These are phyloP conservation scores for Xiphias gladius DNA, from an alignment of 2,113 vertebrate species.

Conservation along the genomic window DNA sequence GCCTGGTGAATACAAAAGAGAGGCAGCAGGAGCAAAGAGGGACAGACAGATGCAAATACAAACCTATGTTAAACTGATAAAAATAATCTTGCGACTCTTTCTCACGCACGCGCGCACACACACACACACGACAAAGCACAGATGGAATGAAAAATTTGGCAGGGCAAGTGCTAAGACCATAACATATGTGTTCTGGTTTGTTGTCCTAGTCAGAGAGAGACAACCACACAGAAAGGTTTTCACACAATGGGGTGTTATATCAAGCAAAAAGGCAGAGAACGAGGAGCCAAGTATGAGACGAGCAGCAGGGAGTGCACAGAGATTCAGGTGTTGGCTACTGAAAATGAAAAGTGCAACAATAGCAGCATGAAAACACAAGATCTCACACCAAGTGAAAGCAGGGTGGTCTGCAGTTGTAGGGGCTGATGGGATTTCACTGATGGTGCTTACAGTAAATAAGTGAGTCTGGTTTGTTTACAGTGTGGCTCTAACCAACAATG, in stretches of 20 bases:
- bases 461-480: background rate
- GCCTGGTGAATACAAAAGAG: conserved; percentile 8
- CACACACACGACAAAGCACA: conserved; percentile 1
- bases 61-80: background rate
- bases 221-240: background rate
- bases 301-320: background rate
- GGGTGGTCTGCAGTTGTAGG: background rate
- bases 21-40: conserved; percentile 26
- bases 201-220: background rate
- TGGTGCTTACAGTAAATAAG: conserved; percentile 18
- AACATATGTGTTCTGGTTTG: conserved; percentile 9
- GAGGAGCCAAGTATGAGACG: background rate
- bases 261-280: background rate
- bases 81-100: background rate
- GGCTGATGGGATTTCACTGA: background rate
- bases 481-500: background rate
- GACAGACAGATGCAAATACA: conserved; percentile 12
- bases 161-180: background rate
- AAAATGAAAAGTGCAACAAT: background rate
- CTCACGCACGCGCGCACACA: background rate
- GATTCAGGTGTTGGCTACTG: background rate
- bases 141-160: background rate
- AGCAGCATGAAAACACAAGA: background rate
- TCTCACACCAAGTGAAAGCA: background rate
- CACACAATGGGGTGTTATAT: conserved; percentile 2